phyloP scores from a whole-genome alignment of 2,888 invertebrate genomes.

The Microplitis deprimator region DNA sequence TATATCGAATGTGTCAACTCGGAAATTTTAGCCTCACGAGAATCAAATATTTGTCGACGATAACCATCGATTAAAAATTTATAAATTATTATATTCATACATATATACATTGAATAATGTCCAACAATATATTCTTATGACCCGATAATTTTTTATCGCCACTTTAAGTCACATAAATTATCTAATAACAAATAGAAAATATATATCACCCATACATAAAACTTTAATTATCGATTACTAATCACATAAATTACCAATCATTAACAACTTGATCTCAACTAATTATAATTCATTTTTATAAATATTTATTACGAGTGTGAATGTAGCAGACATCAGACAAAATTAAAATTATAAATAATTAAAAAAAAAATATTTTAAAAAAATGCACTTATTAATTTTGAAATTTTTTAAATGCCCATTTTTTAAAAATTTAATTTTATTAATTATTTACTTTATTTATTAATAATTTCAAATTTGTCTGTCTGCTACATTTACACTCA shows the following conservation, averaged over 20 bases:
- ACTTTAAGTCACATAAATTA: neutral
- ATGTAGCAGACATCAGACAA: no score
- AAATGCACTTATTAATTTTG: no score
- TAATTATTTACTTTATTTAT: no score
- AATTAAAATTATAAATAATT: no score
- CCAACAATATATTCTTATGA: neutral
- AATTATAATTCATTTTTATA: neutral
- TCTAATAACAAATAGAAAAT: no score
- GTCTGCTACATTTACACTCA: no score
- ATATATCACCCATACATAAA: neutral
- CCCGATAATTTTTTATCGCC: neutral
- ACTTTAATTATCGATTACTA: neutral
- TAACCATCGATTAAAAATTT: neutral
- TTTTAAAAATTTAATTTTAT: no score
- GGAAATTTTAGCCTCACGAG: slow-evolving; percentile 1
- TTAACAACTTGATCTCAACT: neutral
- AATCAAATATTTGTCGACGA: neutral
- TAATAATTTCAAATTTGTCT: no score
- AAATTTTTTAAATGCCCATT: no score
- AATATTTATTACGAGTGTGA: no score
- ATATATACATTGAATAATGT: neutral
- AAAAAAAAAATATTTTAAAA: no score
- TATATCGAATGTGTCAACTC: slow-evolving; percentile 5
- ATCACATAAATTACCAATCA: neutral
- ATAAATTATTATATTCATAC: neutral